phyloP scores from a whole-genome alignment of 2,888 invertebrate species.

The Amiota mariae region DNA sequence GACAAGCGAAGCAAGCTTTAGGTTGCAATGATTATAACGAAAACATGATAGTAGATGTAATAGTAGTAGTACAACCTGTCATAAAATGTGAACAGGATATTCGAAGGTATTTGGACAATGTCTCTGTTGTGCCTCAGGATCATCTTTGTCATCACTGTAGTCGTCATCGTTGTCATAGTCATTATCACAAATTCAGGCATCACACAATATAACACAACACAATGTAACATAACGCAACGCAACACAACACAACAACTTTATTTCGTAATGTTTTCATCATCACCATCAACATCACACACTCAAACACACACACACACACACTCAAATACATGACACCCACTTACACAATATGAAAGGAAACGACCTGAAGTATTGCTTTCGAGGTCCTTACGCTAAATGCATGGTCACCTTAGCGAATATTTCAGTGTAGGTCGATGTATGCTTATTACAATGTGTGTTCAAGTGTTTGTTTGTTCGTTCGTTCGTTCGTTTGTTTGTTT shows the following conservation, averaged over 20 bases:
- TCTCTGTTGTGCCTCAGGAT: background rate
- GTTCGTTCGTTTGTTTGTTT: conserved; percentile 10
- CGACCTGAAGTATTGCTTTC: background rate
- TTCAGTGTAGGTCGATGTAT: background rate
- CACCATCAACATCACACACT: conserved; percentile 42
- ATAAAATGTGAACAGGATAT: conserved; percentile 16
- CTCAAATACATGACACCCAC: conserved; percentile 30
- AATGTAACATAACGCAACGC: no score
- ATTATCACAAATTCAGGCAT: conserved; percentile 7
- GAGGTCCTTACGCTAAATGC: background rate
- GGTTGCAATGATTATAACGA: background rate
- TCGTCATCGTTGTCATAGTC: background rate
- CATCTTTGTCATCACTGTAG: conserved; percentile 1
- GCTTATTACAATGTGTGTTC: conserved; percentile 7
- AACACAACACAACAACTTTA: background rate
- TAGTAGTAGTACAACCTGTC: conserved; percentile 15
- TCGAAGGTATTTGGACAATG: conserved; percentile 15
- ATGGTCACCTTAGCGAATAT: conserved; percentile 12
- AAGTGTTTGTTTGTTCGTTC: conserved; percentile 15
- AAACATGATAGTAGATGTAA: no score
- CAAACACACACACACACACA: conserved; percentile 45
- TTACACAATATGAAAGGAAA: background rate
- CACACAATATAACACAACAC: background rate
- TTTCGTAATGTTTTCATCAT: conserved; percentile 57
- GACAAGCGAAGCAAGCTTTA: no score